Evolutionary conservation across 2,113 vertebrate genomes (phyloP), one percentile per base, ranked within the genome.

Genomic region (Zosterops hypoxanthus): DNA sequence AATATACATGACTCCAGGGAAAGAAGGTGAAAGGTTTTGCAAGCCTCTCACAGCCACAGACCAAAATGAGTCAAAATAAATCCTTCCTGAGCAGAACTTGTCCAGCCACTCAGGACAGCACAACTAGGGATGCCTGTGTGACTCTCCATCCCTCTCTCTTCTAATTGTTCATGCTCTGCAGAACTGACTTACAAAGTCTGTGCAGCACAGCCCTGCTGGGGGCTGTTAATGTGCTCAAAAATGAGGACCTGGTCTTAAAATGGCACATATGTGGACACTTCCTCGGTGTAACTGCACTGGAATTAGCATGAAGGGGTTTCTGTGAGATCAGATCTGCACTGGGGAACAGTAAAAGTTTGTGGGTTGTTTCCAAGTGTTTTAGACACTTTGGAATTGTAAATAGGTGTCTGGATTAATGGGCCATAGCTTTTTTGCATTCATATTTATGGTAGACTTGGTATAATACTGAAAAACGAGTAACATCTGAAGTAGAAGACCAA

Each of bases 21-120:
- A 88, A 49, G 95, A 92, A 96, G 93, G 94, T 93, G 95, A 95
- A 95, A 94, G 94, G 93, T 92, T 97, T 92, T 33, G 73, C 87
- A 93, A 95, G 95, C 71, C 75, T 92, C 92, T 92, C 91, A 61
- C 91, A 96, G 72, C 82, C 71, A 25, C 85, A 88, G 87, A 82
- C 52, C n/a, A 68, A 94, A 97, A 92, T 82, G 86, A 97, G 77
- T 42, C 26, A 2, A 92, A 94, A 95, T 78, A 95, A 96, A 94
- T 90, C 91, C 92, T 93, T 92, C 46, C 82, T 22, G 50, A 94
- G 69, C 50, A 90, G 55, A 95, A 79, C 41, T 69, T 52, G 53
- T 78, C 69, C 92, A 83, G 78, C 86, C 73, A 18, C 87, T 86
- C 86, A 33, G 0, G 21, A 57, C 79, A 86, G 56, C 39, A 2